phyloP scores from a whole-genome alignment of 2,113 vertebrate genomes.

The Helogale parvula region DNA sequence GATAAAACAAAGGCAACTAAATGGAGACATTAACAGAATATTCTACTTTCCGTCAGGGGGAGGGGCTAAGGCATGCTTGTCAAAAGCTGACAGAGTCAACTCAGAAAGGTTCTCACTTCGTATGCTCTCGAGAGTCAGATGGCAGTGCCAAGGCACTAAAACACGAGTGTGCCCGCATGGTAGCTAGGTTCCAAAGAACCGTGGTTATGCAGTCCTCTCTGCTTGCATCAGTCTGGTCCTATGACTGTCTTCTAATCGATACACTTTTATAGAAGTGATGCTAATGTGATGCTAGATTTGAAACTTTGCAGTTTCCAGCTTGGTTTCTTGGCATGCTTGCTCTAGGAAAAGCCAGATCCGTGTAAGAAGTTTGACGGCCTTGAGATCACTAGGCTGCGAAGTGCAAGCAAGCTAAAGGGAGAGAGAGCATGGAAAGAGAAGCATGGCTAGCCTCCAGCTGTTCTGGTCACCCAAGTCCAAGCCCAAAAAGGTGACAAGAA shows the following conservation, averaged over 20 bases:
- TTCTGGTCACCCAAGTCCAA: not conserved
- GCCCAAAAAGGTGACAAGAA: not conserved
- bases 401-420: not conserved
- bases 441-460: not conserved
- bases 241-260: not conserved
- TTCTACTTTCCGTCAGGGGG: not conserved
- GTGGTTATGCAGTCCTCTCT: not conserved
- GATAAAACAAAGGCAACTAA: not conserved
- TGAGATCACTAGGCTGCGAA: not conserved
- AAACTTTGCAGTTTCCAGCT: not conserved
- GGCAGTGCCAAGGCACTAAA: not conserved
- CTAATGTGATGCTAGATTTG: not conserved
- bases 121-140: not conserved
- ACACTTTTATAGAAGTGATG: not conserved
- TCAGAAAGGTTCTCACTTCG: not conserved
- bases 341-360: not conserved
- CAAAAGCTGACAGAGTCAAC: not conserved
- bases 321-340: not conserved
- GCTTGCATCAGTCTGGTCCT: not conserved
- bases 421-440: not conserved
- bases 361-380: not conserved
- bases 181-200: not conserved
- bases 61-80: not conserved
- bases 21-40: not conserved
- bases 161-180: not conserved